Percentiles rank a stretch among this genome's conserved stretches.
Conservation (phyloP, 2,888 invertebrate species). For the Drosophila aldrichi region DNA sequence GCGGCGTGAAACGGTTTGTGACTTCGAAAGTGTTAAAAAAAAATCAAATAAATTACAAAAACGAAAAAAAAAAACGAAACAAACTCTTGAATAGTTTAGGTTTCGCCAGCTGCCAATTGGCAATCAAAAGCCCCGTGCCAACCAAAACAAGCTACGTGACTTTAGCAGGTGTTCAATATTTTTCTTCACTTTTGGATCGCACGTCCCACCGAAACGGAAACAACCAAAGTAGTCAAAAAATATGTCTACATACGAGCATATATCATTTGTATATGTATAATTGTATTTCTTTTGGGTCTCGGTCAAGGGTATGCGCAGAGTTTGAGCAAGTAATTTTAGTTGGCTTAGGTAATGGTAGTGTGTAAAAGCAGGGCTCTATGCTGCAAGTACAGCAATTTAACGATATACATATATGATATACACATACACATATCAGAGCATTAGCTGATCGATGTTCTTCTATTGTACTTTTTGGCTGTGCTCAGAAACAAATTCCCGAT, state of each 20-base stretch:
- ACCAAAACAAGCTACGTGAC: constrained; percentile 63
- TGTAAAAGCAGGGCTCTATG: too few relatives aligned
- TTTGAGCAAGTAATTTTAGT: neutral
- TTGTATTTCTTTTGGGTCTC: constrained; percentile 57
- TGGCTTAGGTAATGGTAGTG: constrained; percentile 6
- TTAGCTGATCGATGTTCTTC: too few relatives aligned
- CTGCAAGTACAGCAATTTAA: neutral
- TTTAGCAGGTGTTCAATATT: constrained; percentile 62
- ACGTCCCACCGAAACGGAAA: constrained; percentile 47
- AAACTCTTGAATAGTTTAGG: constrained; percentile 41
- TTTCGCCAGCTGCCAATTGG: constrained; percentile 60
- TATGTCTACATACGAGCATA: neutral
- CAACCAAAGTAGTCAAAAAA: constrained; percentile 46
- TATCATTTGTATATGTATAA: neutral
- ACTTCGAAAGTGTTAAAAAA: constrained; percentile 49
- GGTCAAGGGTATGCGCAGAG: constrained; percentile 64
- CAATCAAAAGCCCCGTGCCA: constrained; percentile 15
- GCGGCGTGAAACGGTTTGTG: constrained; percentile 76
- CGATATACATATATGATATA: neutral
- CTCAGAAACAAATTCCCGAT: too few relatives aligned
- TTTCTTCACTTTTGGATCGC: constrained; percentile 1
- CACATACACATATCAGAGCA: too few relatives aligned
- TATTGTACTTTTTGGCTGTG: too few relatives aligned
- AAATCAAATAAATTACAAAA: neutral
- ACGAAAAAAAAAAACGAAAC: neutral